These are phyloP conservation scores for Lutjanus argentimaculatus DNA, from an alignment of 2,797 vertebrate species.

Conservation along the genomic window DNA sequence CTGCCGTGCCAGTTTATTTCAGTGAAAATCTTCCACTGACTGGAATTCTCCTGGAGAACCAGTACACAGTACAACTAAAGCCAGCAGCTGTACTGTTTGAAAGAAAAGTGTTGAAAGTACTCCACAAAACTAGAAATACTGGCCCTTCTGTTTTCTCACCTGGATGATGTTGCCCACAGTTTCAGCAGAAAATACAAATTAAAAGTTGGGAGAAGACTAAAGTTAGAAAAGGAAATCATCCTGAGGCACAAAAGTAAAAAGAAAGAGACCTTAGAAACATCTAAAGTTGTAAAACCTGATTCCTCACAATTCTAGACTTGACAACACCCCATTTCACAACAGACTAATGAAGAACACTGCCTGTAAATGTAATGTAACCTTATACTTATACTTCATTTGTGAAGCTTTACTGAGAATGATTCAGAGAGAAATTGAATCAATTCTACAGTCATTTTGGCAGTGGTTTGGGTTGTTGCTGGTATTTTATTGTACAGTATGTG, in stretches of 20 bases:
- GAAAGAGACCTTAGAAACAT: not conserved
- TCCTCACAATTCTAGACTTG: not conserved
- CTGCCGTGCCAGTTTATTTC: not conserved
- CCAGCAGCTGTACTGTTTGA: not conserved
- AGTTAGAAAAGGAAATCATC: not conserved
- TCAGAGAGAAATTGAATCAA: not conserved
- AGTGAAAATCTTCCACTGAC: not conserved
- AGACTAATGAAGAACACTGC: not conserved
- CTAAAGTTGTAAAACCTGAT: not conserved
- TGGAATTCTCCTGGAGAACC: too few species aligned
- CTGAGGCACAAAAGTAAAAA: not conserved
- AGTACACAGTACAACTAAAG: not conserved
- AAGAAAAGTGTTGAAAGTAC: too few species aligned
- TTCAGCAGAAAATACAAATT: not conserved
- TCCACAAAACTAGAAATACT: not conserved
- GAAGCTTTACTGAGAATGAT: not conserved
- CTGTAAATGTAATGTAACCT: not conserved
- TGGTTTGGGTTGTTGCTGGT: not conserved
- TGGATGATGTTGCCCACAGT: not conserved
- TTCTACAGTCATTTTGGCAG: not conserved
- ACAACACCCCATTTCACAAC: not conserved
- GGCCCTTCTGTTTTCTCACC: not conserved
- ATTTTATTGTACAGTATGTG: not conserved
- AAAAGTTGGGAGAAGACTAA: not conserved
- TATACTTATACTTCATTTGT: not conserved